Conservation (phyloP, 1,140 invertebrate species). For the Ceratina calcarata region DNA sequence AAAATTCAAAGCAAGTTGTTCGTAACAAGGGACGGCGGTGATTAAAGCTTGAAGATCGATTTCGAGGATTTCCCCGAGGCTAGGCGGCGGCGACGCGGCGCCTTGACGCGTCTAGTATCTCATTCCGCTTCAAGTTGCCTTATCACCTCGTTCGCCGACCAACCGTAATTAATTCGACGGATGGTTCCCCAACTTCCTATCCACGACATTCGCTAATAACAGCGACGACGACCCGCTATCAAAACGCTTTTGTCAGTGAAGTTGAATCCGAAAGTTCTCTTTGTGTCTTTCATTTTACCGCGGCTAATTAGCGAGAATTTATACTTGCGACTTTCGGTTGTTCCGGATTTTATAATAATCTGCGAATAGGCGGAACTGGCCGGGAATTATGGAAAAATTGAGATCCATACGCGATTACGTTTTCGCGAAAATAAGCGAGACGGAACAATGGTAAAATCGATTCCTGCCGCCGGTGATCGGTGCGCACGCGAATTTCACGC, state of each 20-base stretch:
- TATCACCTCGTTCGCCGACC: constrained; percentile 26
- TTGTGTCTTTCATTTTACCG: constrained; percentile 1
- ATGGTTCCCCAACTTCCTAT: constrained; percentile 22
- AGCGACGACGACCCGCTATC: not conserved
- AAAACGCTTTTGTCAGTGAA: constrained; percentile 10
- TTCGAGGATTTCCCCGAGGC: constrained; percentile 41
- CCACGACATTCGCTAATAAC: constrained; percentile 17
- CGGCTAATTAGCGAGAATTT: constrained; percentile 4
- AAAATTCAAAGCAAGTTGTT: constrained; percentile 3
- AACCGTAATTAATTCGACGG: constrained; percentile 48
- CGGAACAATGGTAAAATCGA: not conserved
- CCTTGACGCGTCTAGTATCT: constrained; percentile 20
- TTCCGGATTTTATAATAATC: not conserved
- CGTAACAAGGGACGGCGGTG: constrained; percentile 15
- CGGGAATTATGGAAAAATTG: constrained; percentile 29
- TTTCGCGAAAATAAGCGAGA: not conserved
- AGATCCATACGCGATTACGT: not conserved
- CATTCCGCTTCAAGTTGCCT: constrained; percentile 17
- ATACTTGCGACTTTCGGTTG: not conserved
- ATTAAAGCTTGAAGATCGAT: constrained; percentile 48
- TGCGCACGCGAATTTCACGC: not conserved
- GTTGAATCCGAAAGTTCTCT: not conserved
- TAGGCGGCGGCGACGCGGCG: not conserved
- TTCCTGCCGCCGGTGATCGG: not conserved
- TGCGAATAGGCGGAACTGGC: too few relatives aligned